Evolutionary conservation across 1,140 invertebrate genomes (phyloP), one percentile per base, ranked within the genome.

Genomic region (Leptoteleia sp.): DNA sequence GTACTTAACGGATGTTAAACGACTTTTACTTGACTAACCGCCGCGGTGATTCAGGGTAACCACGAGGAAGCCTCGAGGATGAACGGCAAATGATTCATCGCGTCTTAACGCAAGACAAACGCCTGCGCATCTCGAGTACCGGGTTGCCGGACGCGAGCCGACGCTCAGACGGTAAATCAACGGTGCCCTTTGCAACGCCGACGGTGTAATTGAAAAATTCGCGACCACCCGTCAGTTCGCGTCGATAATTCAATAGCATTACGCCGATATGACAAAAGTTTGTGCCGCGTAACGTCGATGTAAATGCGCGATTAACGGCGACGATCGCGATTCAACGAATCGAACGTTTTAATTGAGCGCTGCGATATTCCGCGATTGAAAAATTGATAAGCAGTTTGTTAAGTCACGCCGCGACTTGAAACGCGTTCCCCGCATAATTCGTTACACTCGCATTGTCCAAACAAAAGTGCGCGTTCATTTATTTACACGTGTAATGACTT

Each of bases 81-180:
- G 55, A 76, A 64, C 17, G 48, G 38, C 38, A 33, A 67, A 71
- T 77, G 67, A 77, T 77, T 65, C 67, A 77, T 71, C 43, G 50
- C 45, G 16, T 61, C 75, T 77, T 64, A 77, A 45, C 43, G 48
- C 22, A 40, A 42, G 54, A 76, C 55, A 68, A 76, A 76, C 64
- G 38, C 19, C 40, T 38, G 31, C 52, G 52, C 17, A 25, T 27
- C 22, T 17, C 35, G 33, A 76, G 64, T 67, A 70, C 71, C 68
- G 65, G 9, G 42, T 50, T n/a, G n/a, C n/a, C n/a, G n/a, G n/a
- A 16, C 16, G 52, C 5, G 40, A 77, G 71, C 27, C 22, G 22
- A 25, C 6, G 6, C 22, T 25, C 6, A 12, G 13, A 13, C 3
- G 9, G 19, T 65, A 52, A 73, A 64, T 64, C 42, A 25, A 3